Conservation (phyloP, 2,888 invertebrate species). For the Electrophaes corylata region DNA sequence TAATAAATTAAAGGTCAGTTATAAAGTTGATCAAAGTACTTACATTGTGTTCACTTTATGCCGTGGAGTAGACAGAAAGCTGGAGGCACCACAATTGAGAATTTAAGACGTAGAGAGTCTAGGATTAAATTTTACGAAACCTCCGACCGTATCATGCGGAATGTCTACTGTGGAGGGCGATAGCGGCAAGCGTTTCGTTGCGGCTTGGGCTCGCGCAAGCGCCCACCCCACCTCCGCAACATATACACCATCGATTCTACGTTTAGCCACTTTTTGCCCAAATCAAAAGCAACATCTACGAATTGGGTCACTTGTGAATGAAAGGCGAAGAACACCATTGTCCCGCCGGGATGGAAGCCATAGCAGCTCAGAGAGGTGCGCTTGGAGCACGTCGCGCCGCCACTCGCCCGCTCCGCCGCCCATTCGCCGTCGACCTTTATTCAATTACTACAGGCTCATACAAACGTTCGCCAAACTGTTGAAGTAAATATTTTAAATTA, state of each 20-base stretch:
- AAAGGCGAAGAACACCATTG: conserved; percentile 13
- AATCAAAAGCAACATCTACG: conserved; percentile 48
- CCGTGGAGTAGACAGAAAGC: not conserved
- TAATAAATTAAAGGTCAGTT: conserved; percentile 4
- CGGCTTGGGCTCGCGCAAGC: conserved; percentile 59
- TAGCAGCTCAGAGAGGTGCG: conserved; percentile 14
- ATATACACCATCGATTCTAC: conserved; percentile 64
- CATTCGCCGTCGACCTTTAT: conserved; percentile 1
- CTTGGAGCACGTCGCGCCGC: conserved; percentile 3
- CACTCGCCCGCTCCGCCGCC: not conserved
- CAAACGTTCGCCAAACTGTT: not conserved
- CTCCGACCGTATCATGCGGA: conserved; percentile 41
- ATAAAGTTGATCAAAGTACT: conserved; percentile 13
- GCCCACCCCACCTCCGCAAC: conserved; percentile 46
- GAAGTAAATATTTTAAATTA: not conserved
- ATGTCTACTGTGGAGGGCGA: conserved; percentile 34
- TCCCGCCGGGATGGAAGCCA: conserved; percentile 13
- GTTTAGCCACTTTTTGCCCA: conserved; percentile 58
- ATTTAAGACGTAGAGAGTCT: not conserved
- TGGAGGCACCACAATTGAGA: not conserved
- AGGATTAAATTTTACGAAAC: conserved; percentile 20
- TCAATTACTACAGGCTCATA: not conserved
- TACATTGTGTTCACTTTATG: conserved; percentile 20
- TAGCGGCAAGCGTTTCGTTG: conserved; percentile 32
- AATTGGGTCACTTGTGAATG: conserved; percentile 53